Percentiles rank a stretch among this genome's conserved stretches.
Evolutionary conservation across 2,888 invertebrate species (phyloP).

Genomic region (Nomada goodeniana): DNA sequence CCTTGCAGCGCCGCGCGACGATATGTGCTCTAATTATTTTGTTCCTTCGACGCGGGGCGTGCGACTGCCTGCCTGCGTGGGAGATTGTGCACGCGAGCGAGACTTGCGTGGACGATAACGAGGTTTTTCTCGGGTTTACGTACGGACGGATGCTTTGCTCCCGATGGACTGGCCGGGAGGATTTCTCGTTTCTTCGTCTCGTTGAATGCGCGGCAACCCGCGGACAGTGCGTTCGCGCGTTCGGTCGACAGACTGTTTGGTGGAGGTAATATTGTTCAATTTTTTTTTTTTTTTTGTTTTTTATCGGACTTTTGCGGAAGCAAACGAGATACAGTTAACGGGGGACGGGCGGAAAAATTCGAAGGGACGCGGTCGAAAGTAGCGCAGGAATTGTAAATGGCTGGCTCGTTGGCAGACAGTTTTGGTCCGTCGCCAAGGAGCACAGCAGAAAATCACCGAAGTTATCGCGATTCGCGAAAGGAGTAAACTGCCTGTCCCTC

Average conservation of each 20-base stretch:
- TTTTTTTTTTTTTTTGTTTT: no score
- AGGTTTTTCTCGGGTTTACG: neutral
- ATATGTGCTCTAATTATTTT: constrained; percentile 64
- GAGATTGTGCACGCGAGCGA: no score
- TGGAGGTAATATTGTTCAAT: no score
- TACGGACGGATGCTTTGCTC: no score
- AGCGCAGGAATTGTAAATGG: constrained; percentile 1
- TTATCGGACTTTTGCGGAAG: no score
- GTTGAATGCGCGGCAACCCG: no score
- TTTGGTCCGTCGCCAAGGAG: constrained; percentile 33
- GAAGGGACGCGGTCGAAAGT: neutral
- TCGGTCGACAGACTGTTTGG: no score
- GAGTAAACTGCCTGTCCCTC: constrained; percentile 11
- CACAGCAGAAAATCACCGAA: constrained; percentile 25
- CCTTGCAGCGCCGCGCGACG: constrained; percentile 44
- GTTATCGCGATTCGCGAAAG: neutral
- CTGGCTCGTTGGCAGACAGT: constrained; percentile 6
- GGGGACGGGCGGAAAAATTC: constrained; percentile 17
- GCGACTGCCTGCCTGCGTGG: no score
- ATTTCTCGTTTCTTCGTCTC: no score
- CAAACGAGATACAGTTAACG: no score
- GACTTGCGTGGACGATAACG: neutral
- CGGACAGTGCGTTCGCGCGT: no score
- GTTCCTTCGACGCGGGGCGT: constrained; percentile 41
- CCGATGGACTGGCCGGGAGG: no score